Evolutionary conservation across 2,797 vertebrate genomes (phyloP).

Genomic region (Falco novaeseelandiae): DNA sequence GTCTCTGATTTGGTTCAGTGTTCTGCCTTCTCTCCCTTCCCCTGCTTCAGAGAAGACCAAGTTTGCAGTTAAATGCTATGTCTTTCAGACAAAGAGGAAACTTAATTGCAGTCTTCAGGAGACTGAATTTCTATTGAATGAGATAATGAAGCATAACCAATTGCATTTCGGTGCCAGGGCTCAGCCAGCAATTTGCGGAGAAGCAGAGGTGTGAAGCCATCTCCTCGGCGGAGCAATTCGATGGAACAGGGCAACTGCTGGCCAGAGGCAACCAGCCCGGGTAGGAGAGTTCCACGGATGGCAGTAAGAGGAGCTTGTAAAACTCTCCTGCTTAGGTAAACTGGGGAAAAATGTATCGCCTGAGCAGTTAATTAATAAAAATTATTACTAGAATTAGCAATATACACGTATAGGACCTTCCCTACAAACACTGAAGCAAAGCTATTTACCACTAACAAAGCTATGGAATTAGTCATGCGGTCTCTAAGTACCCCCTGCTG

Average conservation of each 20-base stretch:
- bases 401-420: not conserved
- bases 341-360: not conserved
- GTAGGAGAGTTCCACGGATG: not conserved
- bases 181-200: conserved; percentile 50
- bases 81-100: conserved; percentile 49
- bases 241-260: not conserved
- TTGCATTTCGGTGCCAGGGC: conserved; percentile 22
- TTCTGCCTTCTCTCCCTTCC: not conserved
- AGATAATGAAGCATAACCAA: conserved; percentile 68
- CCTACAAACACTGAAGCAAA: not conserved
- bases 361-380: not conserved
- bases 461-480: not conserved
- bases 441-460: conserved; percentile 14
- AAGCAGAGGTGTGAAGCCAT: conserved; percentile 27
- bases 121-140: conserved; percentile 58
- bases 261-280: not conserved
- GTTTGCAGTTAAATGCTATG: not conserved
- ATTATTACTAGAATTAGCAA: not conserved
- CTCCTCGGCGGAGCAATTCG: conserved; percentile 22
- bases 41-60: not conserved
- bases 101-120: conserved; percentile 61
- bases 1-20: not conserved
- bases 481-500: not conserved
- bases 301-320: not conserved
- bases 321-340: conserved; percentile 1